Percentiles rank a stretch among this genome's conserved stretches.
phyloP scores from a whole-genome alignment of 2,888 invertebrate species.

The Ophioninae sp. region DNA sequence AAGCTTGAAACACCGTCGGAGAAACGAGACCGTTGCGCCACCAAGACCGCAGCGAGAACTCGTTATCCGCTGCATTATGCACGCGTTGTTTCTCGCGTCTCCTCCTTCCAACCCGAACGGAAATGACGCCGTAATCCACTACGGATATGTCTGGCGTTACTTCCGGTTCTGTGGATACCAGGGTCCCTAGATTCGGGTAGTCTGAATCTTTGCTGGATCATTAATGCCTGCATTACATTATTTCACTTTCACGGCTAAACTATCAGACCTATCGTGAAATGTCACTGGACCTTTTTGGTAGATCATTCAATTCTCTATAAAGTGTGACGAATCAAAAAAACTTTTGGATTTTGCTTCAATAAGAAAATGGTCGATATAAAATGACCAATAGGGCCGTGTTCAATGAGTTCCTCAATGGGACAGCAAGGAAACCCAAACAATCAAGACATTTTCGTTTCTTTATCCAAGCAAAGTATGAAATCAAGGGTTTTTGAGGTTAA shows the following conservation, averaged over 20 bases:
- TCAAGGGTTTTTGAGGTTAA: background rate
- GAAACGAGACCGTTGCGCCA: conserved; percentile 36
- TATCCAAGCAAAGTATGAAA: background rate
- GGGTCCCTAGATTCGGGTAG: background rate
- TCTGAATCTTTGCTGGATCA: background rate
- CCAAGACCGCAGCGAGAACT: conserved; percentile 48
- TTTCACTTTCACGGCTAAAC: too few species aligned
- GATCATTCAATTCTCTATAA: too few species aligned
- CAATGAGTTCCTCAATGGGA: too few species aligned
- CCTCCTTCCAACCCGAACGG: background rate
- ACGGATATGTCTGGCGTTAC: background rate
- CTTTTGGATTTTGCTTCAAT: too few species aligned
- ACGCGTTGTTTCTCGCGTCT: conserved; percentile 43
- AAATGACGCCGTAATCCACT: background rate
- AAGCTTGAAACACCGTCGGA: conserved; percentile 43
- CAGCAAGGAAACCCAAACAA: background rate
- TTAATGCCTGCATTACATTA: background rate
- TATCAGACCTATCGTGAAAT: too few species aligned
- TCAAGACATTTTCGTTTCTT: background rate
- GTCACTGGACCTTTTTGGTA: too few species aligned
- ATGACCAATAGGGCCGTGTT: too few species aligned
- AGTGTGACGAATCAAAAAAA: too few species aligned
- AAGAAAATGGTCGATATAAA: too few species aligned
- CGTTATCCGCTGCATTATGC: conserved; percentile 60
- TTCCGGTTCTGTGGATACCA: background rate